Percentiles rank a stretch among this genome's conserved stretches.
These are phyloP conservation scores for Phymanthus crucifer DNA, from an alignment of 92 coral and sea anemone genomes.

Conservation along the genomic window DNA sequence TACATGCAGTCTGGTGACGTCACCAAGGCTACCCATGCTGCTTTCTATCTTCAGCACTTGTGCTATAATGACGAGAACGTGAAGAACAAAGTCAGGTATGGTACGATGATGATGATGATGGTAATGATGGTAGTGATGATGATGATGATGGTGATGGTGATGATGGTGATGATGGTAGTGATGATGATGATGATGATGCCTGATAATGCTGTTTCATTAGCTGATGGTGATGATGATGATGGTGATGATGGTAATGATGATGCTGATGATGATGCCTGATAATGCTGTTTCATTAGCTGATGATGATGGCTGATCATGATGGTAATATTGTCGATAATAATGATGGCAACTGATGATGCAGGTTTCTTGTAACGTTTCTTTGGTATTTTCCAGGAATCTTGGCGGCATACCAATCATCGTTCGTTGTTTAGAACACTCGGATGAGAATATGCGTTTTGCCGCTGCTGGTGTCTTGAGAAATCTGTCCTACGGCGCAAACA, in stretches of 20 bases:
- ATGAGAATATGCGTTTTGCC: slow-evolving; percentile 78
- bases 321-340: too few relatives aligned
- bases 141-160: neutral
- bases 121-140: neutral
- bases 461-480: slow-evolving; percentile 90
- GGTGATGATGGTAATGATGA: too few relatives aligned
- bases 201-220: too few relatives aligned
- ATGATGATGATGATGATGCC: too few relatives aligned
- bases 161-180: too few relatives aligned
- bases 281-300: too few relatives aligned
- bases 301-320: neutral
- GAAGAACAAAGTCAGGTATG: slow-evolving; percentile 92
- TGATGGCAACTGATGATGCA: neutral
- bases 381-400: slow-evolving; percentile 60
- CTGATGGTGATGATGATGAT: too few relatives aligned
- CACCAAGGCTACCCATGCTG: slow-evolving; percentile 78
- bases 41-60: slow-evolving; percentile 88
- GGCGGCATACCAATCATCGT: slow-evolving; percentile 87
- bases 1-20: slow-evolving; percentile 84
- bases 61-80: slow-evolving; percentile 85
- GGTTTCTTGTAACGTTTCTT: neutral
- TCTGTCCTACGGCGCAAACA: slow-evolving; percentile 71
- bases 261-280: too few relatives aligned
- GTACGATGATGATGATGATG: neutral
- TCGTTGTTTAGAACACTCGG: slow-evolving; percentile 63